phyloP scores from a whole-genome alignment of 2,113 vertebrate genomes.

The Oplegnathus fasciatus region DNA sequence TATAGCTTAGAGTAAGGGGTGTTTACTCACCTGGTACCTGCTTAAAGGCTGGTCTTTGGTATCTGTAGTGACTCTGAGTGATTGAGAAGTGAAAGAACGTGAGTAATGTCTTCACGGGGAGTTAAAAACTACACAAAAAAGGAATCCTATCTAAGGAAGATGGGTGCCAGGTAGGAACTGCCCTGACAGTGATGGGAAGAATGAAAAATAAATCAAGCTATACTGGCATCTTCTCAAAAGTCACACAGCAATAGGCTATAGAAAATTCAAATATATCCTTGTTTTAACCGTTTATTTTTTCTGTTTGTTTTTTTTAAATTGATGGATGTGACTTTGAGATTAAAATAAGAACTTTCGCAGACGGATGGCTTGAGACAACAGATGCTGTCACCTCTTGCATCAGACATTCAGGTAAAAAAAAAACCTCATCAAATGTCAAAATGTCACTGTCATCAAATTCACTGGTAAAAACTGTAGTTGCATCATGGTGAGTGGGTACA shows the following conservation, averaged over 20 bases:
- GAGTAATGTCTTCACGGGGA: background rate
- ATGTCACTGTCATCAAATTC: too few relatives aligned
- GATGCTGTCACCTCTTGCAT: background rate
- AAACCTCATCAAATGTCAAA: too few relatives aligned
- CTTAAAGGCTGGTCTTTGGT: slow-evolving; percentile 17
- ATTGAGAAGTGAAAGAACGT: background rate
- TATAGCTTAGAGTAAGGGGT: slow-evolving; percentile 51
- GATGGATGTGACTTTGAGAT: background rate
- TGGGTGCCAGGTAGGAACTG: background rate
- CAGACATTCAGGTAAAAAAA: background rate
- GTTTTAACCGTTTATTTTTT: background rate
- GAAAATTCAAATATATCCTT: background rate
- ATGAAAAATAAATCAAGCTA: background rate
- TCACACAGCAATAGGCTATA: background rate
- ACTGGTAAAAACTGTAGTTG: background rate
- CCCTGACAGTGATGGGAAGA: background rate
- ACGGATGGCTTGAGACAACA: too few relatives aligned
- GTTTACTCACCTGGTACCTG: slow-evolving; percentile 45
- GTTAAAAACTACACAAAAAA: background rate
- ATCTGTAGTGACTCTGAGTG: background rate
- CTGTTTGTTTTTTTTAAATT: background rate
- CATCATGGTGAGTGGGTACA: background rate
- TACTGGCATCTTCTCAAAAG: background rate
- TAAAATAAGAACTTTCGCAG: background rate
- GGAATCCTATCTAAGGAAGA: background rate